phyloP scores from a whole-genome alignment of 2,888 invertebrate species.

The Pyrrhosoma nymphula region DNA sequence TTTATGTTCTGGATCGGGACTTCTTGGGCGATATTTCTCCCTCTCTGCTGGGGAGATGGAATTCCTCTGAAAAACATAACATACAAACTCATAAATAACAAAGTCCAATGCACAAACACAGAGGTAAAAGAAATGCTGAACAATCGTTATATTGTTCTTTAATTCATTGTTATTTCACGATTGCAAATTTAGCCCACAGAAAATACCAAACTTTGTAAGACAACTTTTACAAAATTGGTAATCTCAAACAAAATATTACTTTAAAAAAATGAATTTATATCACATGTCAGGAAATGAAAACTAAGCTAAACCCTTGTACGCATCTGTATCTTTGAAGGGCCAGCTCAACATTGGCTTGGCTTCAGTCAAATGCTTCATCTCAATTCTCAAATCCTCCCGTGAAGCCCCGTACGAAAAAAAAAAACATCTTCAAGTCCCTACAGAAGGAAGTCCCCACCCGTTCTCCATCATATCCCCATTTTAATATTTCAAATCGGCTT shows the following conservation, averaged over 20 bases:
- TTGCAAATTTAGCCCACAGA: no score
- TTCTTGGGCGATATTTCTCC: slow-evolving; percentile 90
- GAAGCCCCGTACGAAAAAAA: background rate
- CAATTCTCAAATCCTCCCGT: background rate
- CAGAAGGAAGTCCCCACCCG: background rate
- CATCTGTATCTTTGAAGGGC: background rate
- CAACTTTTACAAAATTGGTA: no score
- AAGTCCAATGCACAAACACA: no score
- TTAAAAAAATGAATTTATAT: no score
- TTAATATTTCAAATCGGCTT: slow-evolving; percentile 56
- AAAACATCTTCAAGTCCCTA: background rate
- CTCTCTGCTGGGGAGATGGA: slow-evolving; percentile 91
- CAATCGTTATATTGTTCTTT: no score
- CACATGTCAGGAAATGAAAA: no score
- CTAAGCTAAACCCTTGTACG: background rate
- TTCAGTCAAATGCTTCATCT: no score
- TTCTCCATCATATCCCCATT: slow-evolving; percentile 30
- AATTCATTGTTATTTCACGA: no score
- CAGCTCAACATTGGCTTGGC: background rate
- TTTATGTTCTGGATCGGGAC: slow-evolving; percentile 87
- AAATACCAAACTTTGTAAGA: no score
- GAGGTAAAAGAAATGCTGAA: no score
- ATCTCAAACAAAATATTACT: no score
- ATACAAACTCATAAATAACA: slow-evolving; percentile 10
- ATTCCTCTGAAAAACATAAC: slow-evolving; percentile 84